These are phyloP conservation scores for Chloroceryle inda DNA, from an alignment of 2,797 vertebrate genomes.

Conservation along the genomic window DNA sequence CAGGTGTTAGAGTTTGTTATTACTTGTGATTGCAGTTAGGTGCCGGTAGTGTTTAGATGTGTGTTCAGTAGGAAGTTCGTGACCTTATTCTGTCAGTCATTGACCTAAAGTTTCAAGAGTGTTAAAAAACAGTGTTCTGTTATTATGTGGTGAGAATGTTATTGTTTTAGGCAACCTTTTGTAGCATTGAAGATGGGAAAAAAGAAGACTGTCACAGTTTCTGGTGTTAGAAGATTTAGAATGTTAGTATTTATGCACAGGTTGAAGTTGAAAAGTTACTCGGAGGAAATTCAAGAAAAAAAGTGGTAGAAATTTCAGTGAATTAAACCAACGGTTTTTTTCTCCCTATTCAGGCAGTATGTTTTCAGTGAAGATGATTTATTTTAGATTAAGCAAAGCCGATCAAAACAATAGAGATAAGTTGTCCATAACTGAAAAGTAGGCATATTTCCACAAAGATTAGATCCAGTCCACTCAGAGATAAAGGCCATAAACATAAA, in stretches of 20 bases:
- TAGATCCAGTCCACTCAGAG: neutral
- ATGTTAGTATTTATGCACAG: neutral
- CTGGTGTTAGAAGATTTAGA: neutral
- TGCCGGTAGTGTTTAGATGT: neutral
- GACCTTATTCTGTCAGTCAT: constrained; percentile 1
- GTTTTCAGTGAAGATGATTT: neutral
- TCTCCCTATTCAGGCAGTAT: rapidly evolving
- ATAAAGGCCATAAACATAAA: neutral
- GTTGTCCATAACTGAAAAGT: neutral
- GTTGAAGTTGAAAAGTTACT: neutral
- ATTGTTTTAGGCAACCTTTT: neutral
- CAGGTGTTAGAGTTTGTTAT: neutral
- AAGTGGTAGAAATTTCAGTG: neutral
- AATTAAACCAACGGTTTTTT: neutral
- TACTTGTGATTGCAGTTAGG: neutral
- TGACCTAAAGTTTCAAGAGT: neutral
- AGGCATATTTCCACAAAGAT: neutral
- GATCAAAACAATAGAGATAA: neutral
- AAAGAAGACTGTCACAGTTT: neutral
- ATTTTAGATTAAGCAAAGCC: neutral
- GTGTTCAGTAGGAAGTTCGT: neutral
- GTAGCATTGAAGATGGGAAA: neutral
- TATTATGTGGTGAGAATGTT: neutral
- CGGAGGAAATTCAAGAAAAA: neutral
- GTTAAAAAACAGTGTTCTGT: neutral